Base-by-base conservation (phyloP, 2,797 vertebrate genomes). In the Argyrosomus regius region DNA sequence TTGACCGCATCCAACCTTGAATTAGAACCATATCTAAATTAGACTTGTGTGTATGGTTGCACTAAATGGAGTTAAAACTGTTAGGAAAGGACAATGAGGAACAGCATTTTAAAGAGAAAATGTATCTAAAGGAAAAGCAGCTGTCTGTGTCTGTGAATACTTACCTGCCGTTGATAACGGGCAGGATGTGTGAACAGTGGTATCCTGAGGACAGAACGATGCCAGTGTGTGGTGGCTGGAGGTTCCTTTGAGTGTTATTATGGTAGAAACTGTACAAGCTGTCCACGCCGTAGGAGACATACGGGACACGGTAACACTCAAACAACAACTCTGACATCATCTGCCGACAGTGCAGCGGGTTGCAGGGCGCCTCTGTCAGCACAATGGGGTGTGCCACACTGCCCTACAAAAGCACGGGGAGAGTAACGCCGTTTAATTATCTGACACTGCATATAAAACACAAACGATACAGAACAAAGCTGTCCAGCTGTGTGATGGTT, bases 241-340 rank as follows among this genome's bases (percentile, higher is more conserved):
- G 60, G 43, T 46, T 87, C 52, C 59, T 80, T 58, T 92, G 92
- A 26, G 35, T 83, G 65, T 91, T 95, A 84, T 96, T 97, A 92
- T 96, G 90, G 85, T 96, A 96, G 84, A 98, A 97, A 58, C 98
- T 99, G 95, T 97, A 99, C 77, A 99, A 91, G 57, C 96, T 92
- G 75, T 99, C 98, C 46, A 99, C 92, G 0, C 98, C 98, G 2
- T 98, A 99, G 11, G 97, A 97, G 59, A 98, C 95, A n/a, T 95
- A 94, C 0, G 98, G 98, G 43, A 98, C 95, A 3, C 94, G 85
- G 5, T 99, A 99, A 84, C 98, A 99, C 75, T 99, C 98, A 0
- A 99, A 99, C 48, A 99, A 94, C 28, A 99, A 90, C 90, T 99
- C 98, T 0, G 98, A 99, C 97, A 99, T 98, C 97, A 99, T 98